Evolutionary conservation across 2,888 invertebrate species (phyloP), one percentile per base, ranked within the genome.

Genomic region (Cerceris rybyensis): DNA sequence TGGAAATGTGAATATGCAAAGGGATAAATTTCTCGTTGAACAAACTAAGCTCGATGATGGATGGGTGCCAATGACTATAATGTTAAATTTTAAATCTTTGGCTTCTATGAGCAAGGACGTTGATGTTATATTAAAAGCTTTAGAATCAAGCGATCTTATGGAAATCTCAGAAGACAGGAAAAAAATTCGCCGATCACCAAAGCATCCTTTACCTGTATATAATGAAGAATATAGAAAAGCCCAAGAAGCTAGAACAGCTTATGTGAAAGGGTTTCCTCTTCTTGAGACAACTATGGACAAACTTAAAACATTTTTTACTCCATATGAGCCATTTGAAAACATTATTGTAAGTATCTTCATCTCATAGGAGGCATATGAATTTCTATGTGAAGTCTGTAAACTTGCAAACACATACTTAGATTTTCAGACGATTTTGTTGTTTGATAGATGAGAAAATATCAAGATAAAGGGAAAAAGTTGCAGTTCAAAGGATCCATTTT

Each of bases 401-500:
- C n/a, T 14, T 66, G 50, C 14, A 11, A 6, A 66, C 9, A 46
- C 60, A 4, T 7, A 13, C 65, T 70, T 57, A 64, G 55, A 67
- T 63, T 52, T 77, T 60, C 54, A 61, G 39, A 64, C 28, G 1
- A 9, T 66, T 67, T 75, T 73, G 49, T 63, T 82, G 55, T 70
- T 68, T 88, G 84, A 28, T 78, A 93, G 93, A 93, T 94, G 93
- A 91, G 94, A 66, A 92, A 93, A 73, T 96, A 94, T 84, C 92
- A 92, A 65, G 96, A 96, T 84, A 95, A 94, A 82, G 93, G 94
- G 2, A 96, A 96, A 90, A 93, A 94, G 60, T 93, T 94, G 65
- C 92, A 94, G 75, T 98, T 98, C 90, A 98, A 99, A 93, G 99
- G 99, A 64, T 99, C 99, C 0, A 96, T 98, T 63, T 98, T 98